These are phyloP conservation scores for Drosophila lowei DNA, from an alignment of 1,140 invertebrate genomes.

Conservation along the genomic window DNA sequence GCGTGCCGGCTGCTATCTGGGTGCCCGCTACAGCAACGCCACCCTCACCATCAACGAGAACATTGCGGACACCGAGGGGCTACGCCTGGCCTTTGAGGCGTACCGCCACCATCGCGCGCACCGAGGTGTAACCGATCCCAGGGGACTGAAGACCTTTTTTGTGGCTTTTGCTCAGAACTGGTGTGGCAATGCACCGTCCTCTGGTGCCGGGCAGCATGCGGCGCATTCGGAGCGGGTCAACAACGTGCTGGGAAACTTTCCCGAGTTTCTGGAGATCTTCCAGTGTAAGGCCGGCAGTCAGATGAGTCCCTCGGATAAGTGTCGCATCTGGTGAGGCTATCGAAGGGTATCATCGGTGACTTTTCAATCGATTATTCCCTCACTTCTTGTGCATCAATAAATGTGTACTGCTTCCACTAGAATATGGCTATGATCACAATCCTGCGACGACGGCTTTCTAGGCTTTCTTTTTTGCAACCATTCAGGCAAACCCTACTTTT, in stretches of 20 bases:
- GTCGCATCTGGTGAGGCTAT: conserved; percentile 63
- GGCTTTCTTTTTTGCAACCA: too few species aligned
- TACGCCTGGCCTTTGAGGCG: conserved; percentile 67
- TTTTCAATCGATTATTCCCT: too few species aligned
- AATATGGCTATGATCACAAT: too few species aligned
- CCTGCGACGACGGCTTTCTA: too few species aligned
- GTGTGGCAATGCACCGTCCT: conserved; percentile 47
- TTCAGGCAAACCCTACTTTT: too few species aligned
- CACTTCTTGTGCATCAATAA: neutral
- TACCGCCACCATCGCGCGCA: conserved; percentile 2
- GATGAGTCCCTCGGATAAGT: conserved; percentile 70
- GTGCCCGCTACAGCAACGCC: conserved; percentile 55
- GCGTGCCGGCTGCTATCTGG: conserved; percentile 59
- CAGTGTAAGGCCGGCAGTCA: conserved; percentile 49
- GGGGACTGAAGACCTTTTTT: conserved; percentile 54
- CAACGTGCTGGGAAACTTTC: conserved; percentile 72
- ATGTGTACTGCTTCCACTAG: too few species aligned
- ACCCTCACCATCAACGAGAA: conserved; percentile 72
- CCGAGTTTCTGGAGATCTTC: conserved; percentile 65
- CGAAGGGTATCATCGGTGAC: neutral
- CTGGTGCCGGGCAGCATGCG: conserved; percentile 34
- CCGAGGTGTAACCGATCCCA: neutral
- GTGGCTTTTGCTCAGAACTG: conserved; percentile 74
- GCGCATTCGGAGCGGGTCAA: conserved; percentile 66
- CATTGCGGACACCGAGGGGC: conserved; percentile 73